These are phyloP conservation scores for Elanus axillaris DNA, from an alignment of 2,113 vertebrate genomes.

Conservation along the genomic window DNA sequence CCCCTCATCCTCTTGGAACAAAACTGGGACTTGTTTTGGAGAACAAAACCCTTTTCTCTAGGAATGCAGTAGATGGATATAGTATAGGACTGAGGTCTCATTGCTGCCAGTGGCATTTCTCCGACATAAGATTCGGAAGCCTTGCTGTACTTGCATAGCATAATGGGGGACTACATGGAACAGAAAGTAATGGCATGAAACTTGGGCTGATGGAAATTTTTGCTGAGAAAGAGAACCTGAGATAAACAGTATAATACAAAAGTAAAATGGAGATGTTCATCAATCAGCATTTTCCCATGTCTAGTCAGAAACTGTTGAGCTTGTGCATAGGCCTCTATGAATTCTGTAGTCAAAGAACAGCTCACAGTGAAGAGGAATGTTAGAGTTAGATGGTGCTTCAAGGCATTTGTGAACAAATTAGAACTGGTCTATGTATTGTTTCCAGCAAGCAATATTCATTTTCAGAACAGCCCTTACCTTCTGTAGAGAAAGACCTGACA, in stretches of 20 bases:
- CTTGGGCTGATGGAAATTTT: not conserved
- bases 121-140: not conserved
- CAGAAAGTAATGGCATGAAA: not conserved
- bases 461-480: not conserved
- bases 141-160: not conserved
- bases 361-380: not conserved
- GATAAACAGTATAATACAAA: not conserved
- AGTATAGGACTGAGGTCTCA: not conserved
- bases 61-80: not conserved
- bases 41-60: not conserved
- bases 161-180: rapidly evolving
- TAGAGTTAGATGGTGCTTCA: rapidly evolving
- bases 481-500: not conserved
- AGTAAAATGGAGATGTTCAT: not conserved
- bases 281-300: not conserved
- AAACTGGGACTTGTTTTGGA: not conserved
- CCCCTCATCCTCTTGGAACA: not conserved
- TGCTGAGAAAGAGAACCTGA: not conserved
- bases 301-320: not conserved
- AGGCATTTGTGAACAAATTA: not conserved
- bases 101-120: not conserved
- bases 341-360: not conserved
- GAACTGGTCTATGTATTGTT: not conserved
- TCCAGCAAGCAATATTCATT: not conserved
- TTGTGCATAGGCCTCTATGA: not conserved